Base-by-base conservation (phyloP, 2,113 vertebrate species). In the Cyprinodon brontotheroides region DNA sequence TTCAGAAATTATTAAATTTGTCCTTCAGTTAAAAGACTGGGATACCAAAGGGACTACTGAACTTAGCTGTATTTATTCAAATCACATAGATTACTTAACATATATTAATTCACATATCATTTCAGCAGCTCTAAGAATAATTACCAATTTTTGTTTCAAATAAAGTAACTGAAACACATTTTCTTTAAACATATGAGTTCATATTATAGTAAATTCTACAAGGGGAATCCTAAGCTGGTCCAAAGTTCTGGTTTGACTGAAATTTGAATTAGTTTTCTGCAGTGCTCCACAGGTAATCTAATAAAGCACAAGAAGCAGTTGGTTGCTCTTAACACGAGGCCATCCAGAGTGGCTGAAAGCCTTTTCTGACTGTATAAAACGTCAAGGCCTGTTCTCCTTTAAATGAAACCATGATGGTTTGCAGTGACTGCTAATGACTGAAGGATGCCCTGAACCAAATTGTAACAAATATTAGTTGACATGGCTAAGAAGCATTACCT, bases 281-380 rank as follows among this genome's bases (percentile, higher is more conserved):
- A 0, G 37, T 67, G 15, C 41, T 70, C 53, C 53, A 53, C 29
- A 50, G 22, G 47, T 15, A 6, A 68, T 20, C 66, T 17, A 10
- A 17, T n/a, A 20, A 37, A 68, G 7, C 29, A 53, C 15, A 50
- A 37, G 53, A 68, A 50, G 29, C 11, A 3, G 22, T 38, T 13
- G 13, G 3, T 29, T 57, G 22, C 20, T 76, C 15, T 57, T 20
- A n/a, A 64, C 65, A 40, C 5, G n/a, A 22, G 1, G 4, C 77
- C 75, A 72, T 79, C 65, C 22, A 1, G 63, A 64, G 57, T 70
- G 48, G 62, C 75, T 83, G 65, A 81, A 74, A 70, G 8, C 47
- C 40, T 53, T 57, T 37, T 47, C 7, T 43, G 29, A 12, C 43
- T 47, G 11, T 45, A 38, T 11, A 13, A 3, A 61, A 22, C 14